Evolutionary conservation across 2,113 vertebrate genomes (phyloP), one percentile per base, ranked within the genome.

Genomic region (Hemiprocne comata): DNA sequence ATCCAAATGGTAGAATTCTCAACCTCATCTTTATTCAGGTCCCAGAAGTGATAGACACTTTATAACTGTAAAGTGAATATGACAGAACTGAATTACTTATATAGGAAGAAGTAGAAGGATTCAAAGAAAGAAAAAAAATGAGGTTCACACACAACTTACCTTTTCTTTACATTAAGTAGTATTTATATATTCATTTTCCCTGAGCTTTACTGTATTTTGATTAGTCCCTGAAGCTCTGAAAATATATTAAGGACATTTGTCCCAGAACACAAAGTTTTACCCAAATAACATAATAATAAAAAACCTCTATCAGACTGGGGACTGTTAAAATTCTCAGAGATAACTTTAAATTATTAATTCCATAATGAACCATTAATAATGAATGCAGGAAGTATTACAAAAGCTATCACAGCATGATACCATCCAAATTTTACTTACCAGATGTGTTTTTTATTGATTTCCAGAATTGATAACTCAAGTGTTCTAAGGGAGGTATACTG

Each of bases 341-440:
- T 53, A 70, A 85, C 57, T 86, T 90, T 98, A 97, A 98, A 98
- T 98, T 98, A 98, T 98, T 98, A 96, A 98, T 96, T 96, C 92
- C 97, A 97, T 95, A 97, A 97, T 93, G 85, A 97, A 95, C 79
- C 96, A 97, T 98, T 97, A 97, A 98, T 98, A 97, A 98, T 98
- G 87, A 95, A 96, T 87, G 91, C 74, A 95, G 97, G 96, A 95
- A 98, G 85, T 95, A 97, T 96, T 98, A 91, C 90, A 98, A 98
- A 98, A 97, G 94, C 93, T 82, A 92, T 90, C 95, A 77, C 92
- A 94, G 95, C 95, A 94, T 74, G 94, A 87, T 86, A 75, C 66
- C 77, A 78, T 91, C 73, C 90, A 89, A 84, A 74, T 94, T 94
- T 95, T 91, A 91, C 95, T 97, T 97, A 96, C 97, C 96, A 98